Evolutionary conservation across 2,113 vertebrate genomes (phyloP), one percentile per base, ranked within the genome.

Genomic region (Seriola rivoliana): DNA sequence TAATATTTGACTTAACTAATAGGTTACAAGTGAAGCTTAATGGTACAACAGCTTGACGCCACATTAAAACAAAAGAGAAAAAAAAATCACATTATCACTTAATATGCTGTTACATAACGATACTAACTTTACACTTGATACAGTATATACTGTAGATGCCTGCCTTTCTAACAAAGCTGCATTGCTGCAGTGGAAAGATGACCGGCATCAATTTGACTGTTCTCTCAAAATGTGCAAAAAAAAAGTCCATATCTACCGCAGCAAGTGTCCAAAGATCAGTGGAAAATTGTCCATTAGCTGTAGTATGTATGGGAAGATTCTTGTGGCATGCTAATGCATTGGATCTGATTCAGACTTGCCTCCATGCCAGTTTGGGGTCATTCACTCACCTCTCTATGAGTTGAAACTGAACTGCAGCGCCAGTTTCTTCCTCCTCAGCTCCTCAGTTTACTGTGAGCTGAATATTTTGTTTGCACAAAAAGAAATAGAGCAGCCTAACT

Each of bases 41-140:
- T 54, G 54, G 21, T 67, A 86, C 66, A 78, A 71, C 44, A 90
- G 70, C 67, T 77, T 44, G 52, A 91, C 32, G 5, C n/a, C 78
- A 90, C 81, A 75, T 12, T 60, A n/a, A 65, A 69, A 85, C 46
- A 46, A 73, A 79, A 75, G n/a, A 32, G 36, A 36, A 42, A 79
- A 42, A 64, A 46, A 42, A 64, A 46, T 82, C 46, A 74, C 83
- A 84, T 36, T n/a, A 69, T 67, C 66, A 83, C 78, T 57, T 25
- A 46, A 70, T 55, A 84, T 68, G 64, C 32, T 44, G 23, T 78
- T 63, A 83, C 58, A 78, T 40, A 69, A 55, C 55, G 50, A 72
- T 66, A 70, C 42, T 46, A 74, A 62, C 8, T 63, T 81, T 72
- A 84, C 57, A 80, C 50, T 68, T 72, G 12, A 58, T 75, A 75